These are phyloP conservation scores for Patiria miniata DNA, from an alignment of 35 echinoderm and acorn worm genomes.

Conservation along the genomic window DNA sequence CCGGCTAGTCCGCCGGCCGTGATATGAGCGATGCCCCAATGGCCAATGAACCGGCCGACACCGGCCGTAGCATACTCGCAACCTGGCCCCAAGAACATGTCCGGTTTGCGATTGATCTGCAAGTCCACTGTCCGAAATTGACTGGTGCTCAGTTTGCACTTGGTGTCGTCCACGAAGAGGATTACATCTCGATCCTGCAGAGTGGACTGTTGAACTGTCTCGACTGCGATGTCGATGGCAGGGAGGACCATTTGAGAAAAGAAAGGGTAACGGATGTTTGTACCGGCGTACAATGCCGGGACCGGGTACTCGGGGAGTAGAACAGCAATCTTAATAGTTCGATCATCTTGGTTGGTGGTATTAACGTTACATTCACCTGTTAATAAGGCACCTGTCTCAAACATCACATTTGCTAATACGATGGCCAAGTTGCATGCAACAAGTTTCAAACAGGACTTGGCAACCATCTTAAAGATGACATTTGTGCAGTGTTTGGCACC, in stretches of 20 bases:
- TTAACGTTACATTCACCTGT: neutral
- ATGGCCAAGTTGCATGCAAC: neutral
- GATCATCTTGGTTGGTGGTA: neutral
- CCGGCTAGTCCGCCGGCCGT: conserved; percentile 68
- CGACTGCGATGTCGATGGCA: conserved; percentile 63
- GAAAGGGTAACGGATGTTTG: conserved; percentile 51
- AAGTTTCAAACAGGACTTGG: neutral
- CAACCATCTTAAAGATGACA: neutral
- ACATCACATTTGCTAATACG: neutral
- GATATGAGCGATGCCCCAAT: conserved; percentile 78
- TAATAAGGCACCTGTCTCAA: conserved; percentile 1
- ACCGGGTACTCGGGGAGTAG: conserved; percentile 53
- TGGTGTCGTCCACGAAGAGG: conserved; percentile 40
- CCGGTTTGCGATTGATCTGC: conserved; percentile 26
- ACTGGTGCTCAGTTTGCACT: conserved; percentile 38
- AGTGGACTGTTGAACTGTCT: conserved; percentile 25
- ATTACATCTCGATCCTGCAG: conserved; percentile 38
- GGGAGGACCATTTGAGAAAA: conserved; percentile 76
- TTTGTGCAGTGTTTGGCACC: neutral
- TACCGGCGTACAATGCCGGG: neutral
- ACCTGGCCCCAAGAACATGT: conserved; percentile 71
- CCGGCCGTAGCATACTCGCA: conserved; percentile 66
- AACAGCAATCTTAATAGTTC: conserved; percentile 33
- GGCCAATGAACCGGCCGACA: conserved; percentile 53
- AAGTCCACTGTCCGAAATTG: conserved; percentile 62